Conservation (phyloP, 2,797 vertebrate species). For the Tolypeutes matacus region DNA sequence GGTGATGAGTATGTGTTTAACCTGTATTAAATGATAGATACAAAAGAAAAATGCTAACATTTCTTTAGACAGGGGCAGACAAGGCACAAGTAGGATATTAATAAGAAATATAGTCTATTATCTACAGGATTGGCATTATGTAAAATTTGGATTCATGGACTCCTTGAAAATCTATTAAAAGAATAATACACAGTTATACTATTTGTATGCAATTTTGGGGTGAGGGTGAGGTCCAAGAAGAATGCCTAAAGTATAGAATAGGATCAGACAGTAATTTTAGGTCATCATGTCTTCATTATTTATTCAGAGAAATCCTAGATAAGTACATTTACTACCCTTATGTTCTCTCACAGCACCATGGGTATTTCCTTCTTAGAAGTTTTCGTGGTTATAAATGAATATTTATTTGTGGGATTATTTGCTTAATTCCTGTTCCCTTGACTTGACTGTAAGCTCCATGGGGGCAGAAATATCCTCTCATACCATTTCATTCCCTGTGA, state of each 20-base stretch:
- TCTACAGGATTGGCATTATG: neutral
- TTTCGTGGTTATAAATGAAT: slow-evolving; percentile 1
- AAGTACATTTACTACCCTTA: neutral
- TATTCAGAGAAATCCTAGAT: neutral
- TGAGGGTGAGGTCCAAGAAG: neutral
- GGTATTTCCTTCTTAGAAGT: neutral
- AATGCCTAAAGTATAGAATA: neutral
- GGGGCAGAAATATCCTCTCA: neutral
- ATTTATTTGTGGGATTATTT: slow-evolving; percentile 48
- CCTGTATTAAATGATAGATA: neutral
- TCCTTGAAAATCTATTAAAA: neutral
- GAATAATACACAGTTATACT: neutral
- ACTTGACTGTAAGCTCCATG: neutral
- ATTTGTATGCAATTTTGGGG: neutral
- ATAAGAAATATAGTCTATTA: neutral
- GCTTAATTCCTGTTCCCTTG: neutral
- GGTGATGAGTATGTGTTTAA: neutral
- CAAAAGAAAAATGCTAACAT: neutral
- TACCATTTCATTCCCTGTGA: neutral
- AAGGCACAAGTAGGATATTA: neutral
- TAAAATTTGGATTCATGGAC: slow-evolving; percentile 4
- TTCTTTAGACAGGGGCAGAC: neutral
- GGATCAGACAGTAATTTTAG: neutral
- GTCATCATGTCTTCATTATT: neutral
- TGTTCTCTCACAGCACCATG: neutral